Percentiles rank a stretch among this genome's conserved stretches.
Conservation (phyloP, 30 jellyfish, hydroid and myxozoan genomes). For the Phacellophora camtschatica region DNA sequence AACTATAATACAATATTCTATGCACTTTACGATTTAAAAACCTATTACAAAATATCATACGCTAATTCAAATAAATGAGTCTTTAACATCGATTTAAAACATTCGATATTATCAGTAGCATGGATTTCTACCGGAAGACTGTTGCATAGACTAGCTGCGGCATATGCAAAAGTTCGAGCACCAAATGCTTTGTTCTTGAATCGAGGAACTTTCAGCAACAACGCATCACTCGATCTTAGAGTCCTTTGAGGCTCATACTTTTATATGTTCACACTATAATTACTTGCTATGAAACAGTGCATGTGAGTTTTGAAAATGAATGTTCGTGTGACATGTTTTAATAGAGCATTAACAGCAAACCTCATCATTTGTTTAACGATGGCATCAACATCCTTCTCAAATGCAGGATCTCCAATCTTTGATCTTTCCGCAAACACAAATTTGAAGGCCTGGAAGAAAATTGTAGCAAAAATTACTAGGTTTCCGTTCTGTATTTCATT, state of each 20-base stretch:
- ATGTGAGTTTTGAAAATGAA: no score
- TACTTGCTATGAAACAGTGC: no score
- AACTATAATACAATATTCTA: no score
- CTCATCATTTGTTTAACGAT: constrained; percentile 43
- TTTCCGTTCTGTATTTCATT: no score
- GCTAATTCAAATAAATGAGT: constrained; percentile 36
- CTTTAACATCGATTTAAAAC: constrained; percentile 29
- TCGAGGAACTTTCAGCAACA: constrained; percentile 40
- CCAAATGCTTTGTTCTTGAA: constrained; percentile 28
- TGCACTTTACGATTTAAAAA: neutral
- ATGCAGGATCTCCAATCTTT: constrained; percentile 67
- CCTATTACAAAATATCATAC: constrained; percentile 27
- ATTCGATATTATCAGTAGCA: constrained; percentile 26
- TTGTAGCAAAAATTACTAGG: no score
- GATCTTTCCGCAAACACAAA: constrained; percentile 74
- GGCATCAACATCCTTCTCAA: constrained; percentile 12
- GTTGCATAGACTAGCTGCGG: constrained; percentile 53
- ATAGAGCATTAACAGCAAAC: neutral
- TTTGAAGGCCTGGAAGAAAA: constrained; percentile 61
- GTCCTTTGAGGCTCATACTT: constrained; percentile 30
- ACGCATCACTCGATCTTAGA: constrained; percentile 58
- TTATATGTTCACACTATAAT: no score
- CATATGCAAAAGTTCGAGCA: constrained; percentile 53
- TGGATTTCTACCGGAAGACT: constrained; percentile 22
- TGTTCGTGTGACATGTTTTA: no score